Conservation (phyloP, 2,113 vertebrate genomes). For the Dryoscopus gambensis region DNA sequence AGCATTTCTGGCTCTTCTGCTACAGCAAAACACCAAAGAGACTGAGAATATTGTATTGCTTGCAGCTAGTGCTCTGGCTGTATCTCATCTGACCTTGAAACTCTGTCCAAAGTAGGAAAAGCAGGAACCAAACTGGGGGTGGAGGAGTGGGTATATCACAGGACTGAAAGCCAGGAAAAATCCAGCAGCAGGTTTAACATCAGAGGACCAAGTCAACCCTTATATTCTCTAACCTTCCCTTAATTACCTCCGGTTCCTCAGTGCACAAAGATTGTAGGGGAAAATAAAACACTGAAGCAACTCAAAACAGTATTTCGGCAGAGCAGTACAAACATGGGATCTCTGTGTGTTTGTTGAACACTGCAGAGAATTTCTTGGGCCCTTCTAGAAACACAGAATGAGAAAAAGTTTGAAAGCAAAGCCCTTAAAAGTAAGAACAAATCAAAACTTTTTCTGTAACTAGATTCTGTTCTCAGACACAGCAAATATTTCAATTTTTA, state of each 20-base stretch:
- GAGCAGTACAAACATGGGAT: neutral
- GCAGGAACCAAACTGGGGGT: neutral
- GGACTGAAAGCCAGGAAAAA: neutral
- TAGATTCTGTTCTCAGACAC: neutral
- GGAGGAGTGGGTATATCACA: neutral
- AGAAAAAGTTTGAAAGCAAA: neutral
- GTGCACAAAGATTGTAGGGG: neutral
- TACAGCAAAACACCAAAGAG: neutral
- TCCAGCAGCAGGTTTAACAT: neutral
- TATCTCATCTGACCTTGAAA: constrained; percentile 45
- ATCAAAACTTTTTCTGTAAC: neutral
- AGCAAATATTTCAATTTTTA: neutral
- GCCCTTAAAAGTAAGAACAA: neutral
- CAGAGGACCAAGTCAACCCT: neutral
- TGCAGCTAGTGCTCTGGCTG: neutral
- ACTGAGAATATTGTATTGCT: neutral
- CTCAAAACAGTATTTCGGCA: neutral
- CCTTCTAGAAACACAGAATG: neutral
- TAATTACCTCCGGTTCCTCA: neutral
- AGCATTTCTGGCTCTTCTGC: neutral
- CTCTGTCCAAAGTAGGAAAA: neutral
- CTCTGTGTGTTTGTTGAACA: neutral
- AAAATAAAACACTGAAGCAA: neutral
- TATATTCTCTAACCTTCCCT: neutral
- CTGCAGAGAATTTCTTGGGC: neutral